Evolutionary conservation across 2,113 vertebrate species (phyloP), one percentile per base, ranked within the genome.

Genomic region (Lota lota): DNA sequence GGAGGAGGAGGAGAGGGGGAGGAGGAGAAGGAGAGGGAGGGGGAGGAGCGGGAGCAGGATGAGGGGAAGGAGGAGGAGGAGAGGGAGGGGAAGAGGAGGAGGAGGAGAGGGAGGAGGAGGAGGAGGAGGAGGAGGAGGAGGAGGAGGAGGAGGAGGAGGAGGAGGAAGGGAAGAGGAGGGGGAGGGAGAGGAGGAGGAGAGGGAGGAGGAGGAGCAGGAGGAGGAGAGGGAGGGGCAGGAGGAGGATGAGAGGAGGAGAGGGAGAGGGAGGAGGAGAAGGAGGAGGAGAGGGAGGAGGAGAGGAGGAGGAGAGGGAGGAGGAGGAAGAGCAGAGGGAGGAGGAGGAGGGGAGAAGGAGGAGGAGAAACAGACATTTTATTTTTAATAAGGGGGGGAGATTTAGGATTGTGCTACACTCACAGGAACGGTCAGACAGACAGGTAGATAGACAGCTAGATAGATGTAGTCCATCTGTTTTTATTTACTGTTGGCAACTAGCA

Each of bases 1-100:
- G 3, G 69, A 63, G 63, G 54, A 64, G 12, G 51, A 33, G 54
- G 19, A 60, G 36, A 64, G 16, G 72, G n/a, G 56, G 36, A 17
- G 4, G 5, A 24, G 20, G 33, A 17, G 14, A 10, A 58, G 5
- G 21, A n/a, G 57, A 6, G 12, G 47, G 19, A 10, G 22, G 16
- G 53, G 15, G 4, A 17, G 53, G 12, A 17, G 53, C 1, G 15
- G 12, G 15, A 5, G 16, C 2, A 4, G 4, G 15, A 12, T 1
- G 16, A 14, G 36, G 36, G 7, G 36, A 10, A 5, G 36, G 11
- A 5, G 7, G 11, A 5, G 36, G 11, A 5, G 6, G 40, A 8
- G 14, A 16, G 17, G 3, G 5, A 6, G 5, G n/a, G 16, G 18
- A 16, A 56, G 16, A 3, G 17, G 7, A 2, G 3, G 16, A 6